A percentile compares a stretch with the other conserved stretches of the same genome.
Conservation (phyloP, 2,888 invertebrate genomes). For the Pandemis corylana region DNA sequence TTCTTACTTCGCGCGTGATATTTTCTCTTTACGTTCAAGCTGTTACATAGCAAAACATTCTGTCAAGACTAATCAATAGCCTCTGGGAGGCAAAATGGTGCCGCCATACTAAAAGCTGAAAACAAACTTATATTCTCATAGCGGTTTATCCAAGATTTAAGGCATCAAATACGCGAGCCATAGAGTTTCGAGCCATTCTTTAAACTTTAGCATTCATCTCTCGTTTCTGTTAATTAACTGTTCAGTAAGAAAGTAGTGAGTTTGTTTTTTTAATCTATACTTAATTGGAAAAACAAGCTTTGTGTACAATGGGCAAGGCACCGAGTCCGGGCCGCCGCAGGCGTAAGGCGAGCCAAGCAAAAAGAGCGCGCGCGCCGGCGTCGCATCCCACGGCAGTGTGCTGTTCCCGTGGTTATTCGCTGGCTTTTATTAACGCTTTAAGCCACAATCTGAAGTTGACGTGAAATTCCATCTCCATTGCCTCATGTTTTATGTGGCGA, state of each 20-base stretch:
- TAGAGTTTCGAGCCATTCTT: background rate
- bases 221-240: background rate
- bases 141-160: slow-evolving; percentile 56
- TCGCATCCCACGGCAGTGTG: slow-evolving; percentile 62
- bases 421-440: background rate
- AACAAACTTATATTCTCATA: slow-evolving; percentile 54
- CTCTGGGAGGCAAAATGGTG: slow-evolving; percentile 50
- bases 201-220: background rate
- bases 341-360: slow-evolving; percentile 54
- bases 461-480: background rate
- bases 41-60: background rate
- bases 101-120: slow-evolving; percentile 55
- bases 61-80: slow-evolving; percentile 9
- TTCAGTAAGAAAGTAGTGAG: background rate
- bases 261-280: slow-evolving; percentile 2
- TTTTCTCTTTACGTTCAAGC: background rate
- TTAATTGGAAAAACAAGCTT: slow-evolving; percentile 4
- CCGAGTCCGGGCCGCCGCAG: slow-evolving; percentile 33
- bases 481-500: background rate
- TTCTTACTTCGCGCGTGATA: background rate
- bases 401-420: background rate
- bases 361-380: slow-evolving; percentile 67
- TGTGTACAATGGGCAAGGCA: slow-evolving; percentile 21
- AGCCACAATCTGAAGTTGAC: background rate
- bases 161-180: slow-evolving; percentile 38